These are phyloP conservation scores for Agrypnus murinus DNA, from an alignment of 2,888 invertebrate genomes.

Conservation along the genomic window DNA sequence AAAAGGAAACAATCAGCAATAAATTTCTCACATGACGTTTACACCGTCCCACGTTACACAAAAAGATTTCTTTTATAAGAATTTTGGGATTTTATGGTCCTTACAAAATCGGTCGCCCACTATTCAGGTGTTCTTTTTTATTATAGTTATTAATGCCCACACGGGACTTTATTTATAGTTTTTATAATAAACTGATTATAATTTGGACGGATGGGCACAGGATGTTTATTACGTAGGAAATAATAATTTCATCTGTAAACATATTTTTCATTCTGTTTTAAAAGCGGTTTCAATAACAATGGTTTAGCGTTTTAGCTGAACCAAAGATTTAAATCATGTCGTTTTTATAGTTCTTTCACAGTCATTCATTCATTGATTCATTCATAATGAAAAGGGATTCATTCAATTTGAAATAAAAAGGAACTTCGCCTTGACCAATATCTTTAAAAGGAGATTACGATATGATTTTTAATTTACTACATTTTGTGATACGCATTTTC, in stretches of 20 bases:
- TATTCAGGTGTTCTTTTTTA: constrained; percentile 57
- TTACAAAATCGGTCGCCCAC: constrained; percentile 53
- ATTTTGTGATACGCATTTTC: too few species aligned
- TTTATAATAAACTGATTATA: constrained; percentile 59
- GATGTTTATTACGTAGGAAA: constrained; percentile 58
- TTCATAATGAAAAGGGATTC: not conserved
- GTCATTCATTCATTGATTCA: not conserved
- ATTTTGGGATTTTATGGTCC: constrained; percentile 41
- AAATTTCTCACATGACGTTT: constrained; percentile 44
- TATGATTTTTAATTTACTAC: too few species aligned
- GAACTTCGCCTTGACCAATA: constrained; percentile 1
- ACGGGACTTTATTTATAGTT: constrained; percentile 57
- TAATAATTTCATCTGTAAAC: constrained; percentile 55
- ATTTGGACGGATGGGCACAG: constrained; percentile 55
- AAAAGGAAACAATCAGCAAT: constrained; percentile 40
- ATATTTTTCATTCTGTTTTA: not conserved
- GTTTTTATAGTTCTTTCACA: not conserved
- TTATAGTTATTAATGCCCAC: constrained; percentile 57
- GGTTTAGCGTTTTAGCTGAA: too few species aligned
- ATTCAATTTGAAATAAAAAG: too few species aligned
- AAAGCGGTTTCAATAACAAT: not conserved
- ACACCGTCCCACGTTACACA: constrained; percentile 35
- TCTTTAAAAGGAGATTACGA: not conserved
- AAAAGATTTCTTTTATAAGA: constrained; percentile 26
- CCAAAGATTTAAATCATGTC: too few species aligned